Evolutionary conservation across 2,113 vertebrate species (phyloP).

Genomic region (Meleagris gallopavo): DNA sequence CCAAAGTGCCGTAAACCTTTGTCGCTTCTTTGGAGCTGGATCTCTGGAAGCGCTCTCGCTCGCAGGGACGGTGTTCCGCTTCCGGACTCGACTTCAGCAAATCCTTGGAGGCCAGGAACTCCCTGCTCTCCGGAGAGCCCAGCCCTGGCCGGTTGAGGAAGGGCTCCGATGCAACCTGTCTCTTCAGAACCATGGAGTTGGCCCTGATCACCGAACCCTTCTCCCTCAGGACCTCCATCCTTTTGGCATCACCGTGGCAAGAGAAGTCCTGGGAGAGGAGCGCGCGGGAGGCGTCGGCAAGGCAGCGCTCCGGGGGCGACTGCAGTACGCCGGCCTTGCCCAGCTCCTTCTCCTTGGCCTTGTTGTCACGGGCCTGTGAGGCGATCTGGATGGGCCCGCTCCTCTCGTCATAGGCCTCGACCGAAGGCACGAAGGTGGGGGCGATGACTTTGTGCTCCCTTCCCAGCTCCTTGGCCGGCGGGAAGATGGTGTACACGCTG

Average conservation of each 20-base stretch:
- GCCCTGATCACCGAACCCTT: slow-evolving; percentile 92
- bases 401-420: slow-evolving; percentile 93
- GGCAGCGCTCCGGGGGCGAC: slow-evolving; percentile 79
- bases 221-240: slow-evolving; percentile 83
- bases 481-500: slow-evolving; percentile 83
- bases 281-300: slow-evolving; percentile 73
- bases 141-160: slow-evolving; percentile 79
- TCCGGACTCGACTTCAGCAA: slow-evolving; percentile 82
- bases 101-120: slow-evolving; percentile 85
- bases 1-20: slow-evolving; percentile 79
- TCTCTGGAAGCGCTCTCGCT: slow-evolving; percentile 75
- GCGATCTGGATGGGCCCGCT: slow-evolving; percentile 92
- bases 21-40: slow-evolving; percentile 74
- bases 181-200: slow-evolving; percentile 83
- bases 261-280: slow-evolving; percentile 79
- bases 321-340: slow-evolving; percentile 79
- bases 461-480: slow-evolving; percentile 82
- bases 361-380: slow-evolving; percentile 90
- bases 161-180: slow-evolving; percentile 76
- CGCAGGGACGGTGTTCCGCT: slow-evolving; percentile 76
- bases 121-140: slow-evolving; percentile 84
- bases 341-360: slow-evolving; percentile 80
- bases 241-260: slow-evolving; percentile 80
- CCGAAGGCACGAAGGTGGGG: slow-evolving; percentile 95
- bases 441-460: slow-evolving; percentile 93